phyloP scores from a whole-genome alignment of 2,888 invertebrate genomes.

The Pandemis cinnamomeana region DNA sequence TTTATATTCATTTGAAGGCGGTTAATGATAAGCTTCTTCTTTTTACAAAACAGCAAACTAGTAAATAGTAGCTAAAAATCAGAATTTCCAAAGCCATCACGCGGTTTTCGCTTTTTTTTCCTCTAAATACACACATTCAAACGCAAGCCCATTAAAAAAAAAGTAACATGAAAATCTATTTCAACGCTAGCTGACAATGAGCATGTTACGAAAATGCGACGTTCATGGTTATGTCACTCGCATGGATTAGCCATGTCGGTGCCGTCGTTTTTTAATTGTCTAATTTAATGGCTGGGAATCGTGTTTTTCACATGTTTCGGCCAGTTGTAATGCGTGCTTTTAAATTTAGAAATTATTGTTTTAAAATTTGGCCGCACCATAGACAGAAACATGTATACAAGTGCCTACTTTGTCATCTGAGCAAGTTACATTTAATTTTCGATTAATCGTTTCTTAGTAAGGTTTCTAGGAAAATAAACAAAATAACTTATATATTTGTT shows the following conservation, averaged over 20 bases:
- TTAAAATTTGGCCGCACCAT: neutral
- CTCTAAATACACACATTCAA: too few relatives aligned
- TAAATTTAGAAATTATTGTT: constrained; percentile 1
- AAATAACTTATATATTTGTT: too few relatives aligned
- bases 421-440: too few relatives aligned
- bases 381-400: neutral
- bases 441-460: too few relatives aligned
- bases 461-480: too few relatives aligned
- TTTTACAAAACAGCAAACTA: too few relatives aligned
- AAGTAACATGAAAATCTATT: neutral
- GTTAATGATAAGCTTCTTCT: too few relatives aligned
- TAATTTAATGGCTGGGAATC: constrained; percentile 56
- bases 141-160: neutral
- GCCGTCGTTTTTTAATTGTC: constrained; percentile 54
- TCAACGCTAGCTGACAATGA: neutral
- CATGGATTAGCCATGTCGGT: constrained; percentile 19
- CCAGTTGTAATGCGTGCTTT: constrained; percentile 9
- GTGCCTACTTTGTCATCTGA: too few relatives aligned
- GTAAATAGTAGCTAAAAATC: too few relatives aligned
- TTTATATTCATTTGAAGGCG: too few relatives aligned
- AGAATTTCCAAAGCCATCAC: too few relatives aligned
- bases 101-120: too few relatives aligned
- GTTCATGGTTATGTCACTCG: constrained; percentile 26
- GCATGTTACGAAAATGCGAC: constrained; percentile 8
- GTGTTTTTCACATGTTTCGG: constrained; percentile 57